Base-by-base conservation (phyloP, 2,113 vertebrate species). In the Siniperca knerii region DNA sequence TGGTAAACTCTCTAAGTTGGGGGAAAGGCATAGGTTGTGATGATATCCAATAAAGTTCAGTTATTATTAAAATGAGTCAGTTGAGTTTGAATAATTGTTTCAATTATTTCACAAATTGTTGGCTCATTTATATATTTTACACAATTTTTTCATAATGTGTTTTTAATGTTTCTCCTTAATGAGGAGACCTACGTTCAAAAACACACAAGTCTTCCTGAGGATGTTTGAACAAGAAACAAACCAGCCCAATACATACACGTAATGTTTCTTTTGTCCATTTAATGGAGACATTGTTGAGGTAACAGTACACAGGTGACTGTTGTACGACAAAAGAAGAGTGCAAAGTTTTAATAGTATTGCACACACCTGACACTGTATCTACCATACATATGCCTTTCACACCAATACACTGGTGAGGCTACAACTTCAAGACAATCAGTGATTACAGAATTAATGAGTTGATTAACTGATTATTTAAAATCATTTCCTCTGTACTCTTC, bases 251-350 rank as follows among this genome's bases (percentile, higher is more conserved):
- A 60, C 62, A 87, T 2, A 66, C 66, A 82, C 13, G 4, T 42
- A 35, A 3, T 20, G 42, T 73, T 35, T 35, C 75, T 87, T 83
- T 23, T 84, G 80, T 89, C 85, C 77, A 90, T 94, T 93, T 94
- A 92, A 94, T 94, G 82, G 77, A 86, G 90, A 91, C 72, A 78
- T 75, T 75, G 20, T 82, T 86, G 81, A 88, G 81, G 55, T 85
- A 81, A 92, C 81, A 82, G 83, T 66, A 85, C 77, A 93, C 77
- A 85, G 55, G 68, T 77, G 48, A 85, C 75, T 82, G 66, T 64
- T 75, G 75, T 67, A n/a, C 77, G 75, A 88, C 79, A 90, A 71
- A 67, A 68, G 64, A 77, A 10, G 13, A 79, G 75, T 75, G 72
- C 64, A 75, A 82, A 72, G n/a, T 67, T n/a, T 80, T 79, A 35